Conservation (phyloP, 2,113 vertebrate genomes). For the Oreochromis spilurus region DNA sequence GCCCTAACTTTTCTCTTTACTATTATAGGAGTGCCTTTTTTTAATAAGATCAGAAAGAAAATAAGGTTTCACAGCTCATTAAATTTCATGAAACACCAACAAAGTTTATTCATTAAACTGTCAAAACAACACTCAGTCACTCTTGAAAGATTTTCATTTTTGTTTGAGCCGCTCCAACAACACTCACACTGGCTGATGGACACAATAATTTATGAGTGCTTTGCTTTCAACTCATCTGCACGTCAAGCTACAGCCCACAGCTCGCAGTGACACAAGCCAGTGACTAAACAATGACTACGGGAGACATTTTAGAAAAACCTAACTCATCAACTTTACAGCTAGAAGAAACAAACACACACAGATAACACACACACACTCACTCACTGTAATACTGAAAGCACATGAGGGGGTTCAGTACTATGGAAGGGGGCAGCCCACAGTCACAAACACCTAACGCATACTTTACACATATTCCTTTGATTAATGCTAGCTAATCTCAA, state of each 20-base stretch:
- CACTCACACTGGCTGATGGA: neutral
- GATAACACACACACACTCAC: neutral
- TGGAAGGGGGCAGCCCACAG: constrained; percentile 9
- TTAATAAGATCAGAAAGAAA: neutral
- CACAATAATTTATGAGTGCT: neutral
- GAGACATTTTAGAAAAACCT: neutral
- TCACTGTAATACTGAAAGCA: constrained; percentile 33
- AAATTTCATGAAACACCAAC: constrained; percentile 11
- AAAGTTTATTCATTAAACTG: constrained; percentile 9
- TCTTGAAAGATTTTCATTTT: neutral
- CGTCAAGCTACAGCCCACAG: neutral
- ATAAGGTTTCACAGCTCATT: constrained; percentile 20
- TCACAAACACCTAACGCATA: neutral
- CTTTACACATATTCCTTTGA: neutral
- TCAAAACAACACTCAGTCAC: constrained; percentile 30
- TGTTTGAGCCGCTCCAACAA: neutral
- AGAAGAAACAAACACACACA: neutral
- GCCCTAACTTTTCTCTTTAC: neutral
- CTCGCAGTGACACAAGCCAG: neutral
- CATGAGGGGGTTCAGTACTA: neutral
- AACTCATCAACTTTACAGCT: neutral
- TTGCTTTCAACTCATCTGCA: neutral
- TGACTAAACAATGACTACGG: neutral
- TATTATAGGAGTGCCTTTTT: neutral
- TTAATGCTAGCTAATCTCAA: neutral